phyloP scores from a whole-genome alignment of 2,797 vertebrate species.

The Pagetopsis macropterus region DNA sequence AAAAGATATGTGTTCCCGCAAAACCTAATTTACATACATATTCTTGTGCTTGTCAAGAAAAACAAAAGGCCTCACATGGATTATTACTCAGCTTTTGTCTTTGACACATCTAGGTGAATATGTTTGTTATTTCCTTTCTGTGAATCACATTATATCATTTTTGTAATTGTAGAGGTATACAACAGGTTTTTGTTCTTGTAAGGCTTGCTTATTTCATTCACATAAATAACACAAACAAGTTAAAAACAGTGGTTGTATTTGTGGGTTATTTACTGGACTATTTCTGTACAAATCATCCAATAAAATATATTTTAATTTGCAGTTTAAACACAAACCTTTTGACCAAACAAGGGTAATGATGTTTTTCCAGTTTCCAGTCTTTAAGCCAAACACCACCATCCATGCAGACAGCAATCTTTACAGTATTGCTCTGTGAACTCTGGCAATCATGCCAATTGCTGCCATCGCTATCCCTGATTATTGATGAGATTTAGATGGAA shows the following conservation, averaged over 20 bases:
- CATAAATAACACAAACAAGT: background rate
- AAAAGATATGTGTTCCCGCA: slow-evolving; percentile 31
- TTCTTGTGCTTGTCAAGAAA: background rate
- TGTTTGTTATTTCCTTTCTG: slow-evolving; percentile 9
- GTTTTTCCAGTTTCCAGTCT: background rate
- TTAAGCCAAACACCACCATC: slow-evolving; percentile 16
- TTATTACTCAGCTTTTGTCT: slow-evolving; percentile 52
- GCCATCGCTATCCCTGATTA: slow-evolving; percentile 63
- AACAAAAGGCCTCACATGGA: slow-evolving; percentile 10
- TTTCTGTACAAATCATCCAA: background rate
- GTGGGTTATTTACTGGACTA: background rate
- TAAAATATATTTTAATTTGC: background rate
- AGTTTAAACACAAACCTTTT: background rate
- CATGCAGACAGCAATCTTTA: slow-evolving; percentile 34
- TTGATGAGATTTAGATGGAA: slow-evolving; percentile 72
- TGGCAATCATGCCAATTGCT: slow-evolving; percentile 63
- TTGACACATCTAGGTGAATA: slow-evolving; percentile 27
- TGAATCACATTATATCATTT: background rate
- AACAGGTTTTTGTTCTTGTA: background rate
- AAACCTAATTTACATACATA: slow-evolving; percentile 11
- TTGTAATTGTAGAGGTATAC: background rate
- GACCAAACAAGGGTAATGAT: background rate
- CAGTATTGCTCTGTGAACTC: slow-evolving; percentile 52
- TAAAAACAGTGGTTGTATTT: background rate
- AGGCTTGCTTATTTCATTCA: background rate